Evolutionary conservation across 53 echinoderm and acorn worm genomes (phyloP).

Genomic region (Holothuria scabra): DNA sequence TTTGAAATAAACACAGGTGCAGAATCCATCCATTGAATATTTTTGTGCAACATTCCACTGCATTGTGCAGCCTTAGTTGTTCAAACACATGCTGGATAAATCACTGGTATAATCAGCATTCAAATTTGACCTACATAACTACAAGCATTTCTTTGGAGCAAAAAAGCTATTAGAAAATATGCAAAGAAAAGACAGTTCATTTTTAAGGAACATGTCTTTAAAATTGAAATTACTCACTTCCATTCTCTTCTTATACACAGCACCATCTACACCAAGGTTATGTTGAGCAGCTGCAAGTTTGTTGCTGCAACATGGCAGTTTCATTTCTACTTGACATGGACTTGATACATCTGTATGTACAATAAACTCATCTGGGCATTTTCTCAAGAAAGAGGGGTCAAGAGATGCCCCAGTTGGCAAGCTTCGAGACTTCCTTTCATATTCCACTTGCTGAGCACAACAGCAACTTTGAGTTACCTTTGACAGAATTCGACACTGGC

Average conservation of each 20-base stretch:
- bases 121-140: no score
- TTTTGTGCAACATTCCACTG: no score
- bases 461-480: slow-evolving; percentile 47
- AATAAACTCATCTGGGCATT: slow-evolving; percentile 13
- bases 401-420: slow-evolving; percentile 65
- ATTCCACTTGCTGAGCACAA: slow-evolving; percentile 47
- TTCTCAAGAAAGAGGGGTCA: slow-evolving; percentile 24
- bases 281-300: neutral
- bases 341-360: neutral
- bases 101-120: no score
- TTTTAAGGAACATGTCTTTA: no score
- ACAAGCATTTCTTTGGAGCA: no score
- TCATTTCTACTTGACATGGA: neutral
- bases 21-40: no score
- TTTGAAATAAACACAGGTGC: no score
- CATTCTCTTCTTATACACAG: slow-evolving; percentile 91
- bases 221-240: slow-evolving; percentile 64
- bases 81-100: no score
- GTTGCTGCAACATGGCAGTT: slow-evolving; percentile 5
- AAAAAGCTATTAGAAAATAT: no score
- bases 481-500: slow-evolving; percentile 23
- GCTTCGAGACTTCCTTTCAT: slow-evolving; percentile 60
- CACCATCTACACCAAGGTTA: slow-evolving; percentile 72
- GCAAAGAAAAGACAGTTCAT: no score
- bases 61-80: no score